A percentile compares a stretch with the other conserved stretches of the same genome.
Conservation (phyloP, 1,140 invertebrate genomes). For the Heliconius eleuchia region DNA sequence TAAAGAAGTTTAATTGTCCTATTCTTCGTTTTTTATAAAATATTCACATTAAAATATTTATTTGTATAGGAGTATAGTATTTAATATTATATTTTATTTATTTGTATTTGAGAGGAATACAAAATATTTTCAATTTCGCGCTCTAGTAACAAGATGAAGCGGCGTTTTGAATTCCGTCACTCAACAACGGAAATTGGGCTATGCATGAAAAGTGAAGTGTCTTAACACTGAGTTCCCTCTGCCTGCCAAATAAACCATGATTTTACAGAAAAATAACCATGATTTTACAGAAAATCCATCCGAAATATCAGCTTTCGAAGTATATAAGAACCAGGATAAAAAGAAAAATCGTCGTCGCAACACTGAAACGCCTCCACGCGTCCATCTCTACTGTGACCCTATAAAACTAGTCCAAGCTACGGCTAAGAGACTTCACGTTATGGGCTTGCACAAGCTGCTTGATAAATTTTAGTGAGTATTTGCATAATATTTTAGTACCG, state of each 20-base stretch:
- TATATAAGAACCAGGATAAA: constrained; percentile 69
- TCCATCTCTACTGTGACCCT: constrained; percentile 58
- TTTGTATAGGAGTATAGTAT: too few species aligned
- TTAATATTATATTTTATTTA: too few species aligned
- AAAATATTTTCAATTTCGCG: too few species aligned
- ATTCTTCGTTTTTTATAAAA: too few species aligned
- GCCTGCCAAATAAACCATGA: background rate
- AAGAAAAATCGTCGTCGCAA: constrained; percentile 47
- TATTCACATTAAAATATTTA: too few species aligned
- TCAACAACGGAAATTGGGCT: background rate
- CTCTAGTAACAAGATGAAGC: too few species aligned
- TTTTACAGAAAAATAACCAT: constrained; percentile 50
- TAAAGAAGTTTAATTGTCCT: too few species aligned
- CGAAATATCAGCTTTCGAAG: constrained; percentile 82
- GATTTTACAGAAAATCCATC: constrained; percentile 56
- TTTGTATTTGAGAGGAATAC: too few species aligned
- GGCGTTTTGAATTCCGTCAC: background rate
- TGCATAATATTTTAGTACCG: too few species aligned
- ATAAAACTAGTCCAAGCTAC: constrained; percentile 83
- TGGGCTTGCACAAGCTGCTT: constrained; percentile 76
- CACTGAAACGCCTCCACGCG: constrained; percentile 41
- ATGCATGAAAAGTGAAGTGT: background rate
- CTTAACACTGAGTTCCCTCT: background rate
- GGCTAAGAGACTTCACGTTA: constrained; percentile 80
- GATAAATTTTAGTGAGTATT: constrained; percentile 76